These are phyloP conservation scores for Ctenopoma kingsleyae DNA, from an alignment of 2,797 vertebrate species.

Conservation along the genomic window DNA sequence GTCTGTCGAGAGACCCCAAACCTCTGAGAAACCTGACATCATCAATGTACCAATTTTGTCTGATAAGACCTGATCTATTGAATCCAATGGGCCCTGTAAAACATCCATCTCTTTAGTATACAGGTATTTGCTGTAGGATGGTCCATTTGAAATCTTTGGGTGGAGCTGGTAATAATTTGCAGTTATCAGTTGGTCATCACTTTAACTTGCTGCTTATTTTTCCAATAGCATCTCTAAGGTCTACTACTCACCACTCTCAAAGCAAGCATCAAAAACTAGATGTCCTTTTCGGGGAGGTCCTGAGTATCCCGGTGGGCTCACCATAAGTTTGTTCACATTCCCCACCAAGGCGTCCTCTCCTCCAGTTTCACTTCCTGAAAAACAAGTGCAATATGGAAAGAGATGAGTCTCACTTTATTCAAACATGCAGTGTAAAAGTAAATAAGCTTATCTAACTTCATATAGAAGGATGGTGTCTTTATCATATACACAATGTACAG, in stretches of 20 bases:
- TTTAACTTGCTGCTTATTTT: background rate
- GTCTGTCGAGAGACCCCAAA: too few relatives aligned
- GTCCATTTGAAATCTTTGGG: background rate
- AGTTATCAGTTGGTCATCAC: background rate
- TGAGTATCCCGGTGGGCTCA: conserved; percentile 88
- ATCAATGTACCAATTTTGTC: too few relatives aligned
- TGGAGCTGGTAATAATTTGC: conserved; percentile 6
- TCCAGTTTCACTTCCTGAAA: conserved; percentile 87
- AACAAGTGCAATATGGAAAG: conserved; percentile 28
- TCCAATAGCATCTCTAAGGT: background rate
- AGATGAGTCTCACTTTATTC: background rate
- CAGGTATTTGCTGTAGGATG: too few relatives aligned
- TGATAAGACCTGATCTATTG: too few relatives aligned
- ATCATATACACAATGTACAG: background rate
- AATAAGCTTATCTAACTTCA: background rate
- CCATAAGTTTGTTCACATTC: conserved; percentile 92
- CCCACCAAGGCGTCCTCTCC: conserved; percentile 92
- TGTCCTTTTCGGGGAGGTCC: conserved; percentile 92
- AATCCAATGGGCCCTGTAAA: too few relatives aligned
- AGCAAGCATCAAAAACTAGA: conserved; percentile 96
- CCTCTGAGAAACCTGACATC: too few relatives aligned
- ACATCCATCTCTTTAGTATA: too few relatives aligned
- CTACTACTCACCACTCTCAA: conserved; percentile 94
- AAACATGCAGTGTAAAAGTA: background rate
- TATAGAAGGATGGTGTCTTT: background rate